Base-by-base conservation (phyloP, 2,797 vertebrate genomes). In the Coendou prehensilis region DNA sequence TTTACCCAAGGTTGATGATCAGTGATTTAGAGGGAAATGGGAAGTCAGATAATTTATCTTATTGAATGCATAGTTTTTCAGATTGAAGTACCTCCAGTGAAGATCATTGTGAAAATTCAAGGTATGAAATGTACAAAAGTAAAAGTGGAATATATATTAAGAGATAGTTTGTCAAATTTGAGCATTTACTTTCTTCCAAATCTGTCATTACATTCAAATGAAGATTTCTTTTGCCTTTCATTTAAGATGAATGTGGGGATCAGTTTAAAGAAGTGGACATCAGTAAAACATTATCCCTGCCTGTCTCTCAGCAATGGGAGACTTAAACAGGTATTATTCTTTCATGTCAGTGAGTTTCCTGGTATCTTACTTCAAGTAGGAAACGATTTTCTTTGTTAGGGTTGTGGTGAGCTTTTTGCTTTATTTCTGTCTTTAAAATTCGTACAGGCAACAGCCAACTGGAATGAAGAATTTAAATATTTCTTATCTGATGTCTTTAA, bases 171-270 rank as follows among this genome's bases (percentile, higher is more conserved):
- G 57, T 50, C 50, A 92, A 76, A 75, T 84, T 80, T 41, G 4
- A 50, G 1, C 26, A 85, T 26, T 89, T n/a, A 83, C 45, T 76
- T 91, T 64, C 23, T 87, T 91, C 63, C n/a, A 56, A 89, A 59
- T 81, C 17, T 93, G 6, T 57, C 59, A 57, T 73, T 79, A 75
- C 1, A 73, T 33, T 87, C 45, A 81, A 61, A 63, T 47, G 30
- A 94, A 63, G 50, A 63, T 92, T 82, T 88, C 69, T 52, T 8
- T 92, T 88, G 82, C 30, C 84, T 57, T 89, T 92, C 33, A 81
- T 50, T 92, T 84, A 63, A 50, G 23, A 69, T 92, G 41, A 90
- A 79, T 45, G 5, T 56, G 41, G 9, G 9, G 9, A 78, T 96
- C 15, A 61, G 4, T 93, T 80, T 69, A 80, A 89, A 50, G 63